A percentile compares a stretch with the other conserved stretches of the same genome.
Evolutionary conservation across 1,140 invertebrate species (phyloP).

Genomic region (Dreissena rostriformis): DNA sequence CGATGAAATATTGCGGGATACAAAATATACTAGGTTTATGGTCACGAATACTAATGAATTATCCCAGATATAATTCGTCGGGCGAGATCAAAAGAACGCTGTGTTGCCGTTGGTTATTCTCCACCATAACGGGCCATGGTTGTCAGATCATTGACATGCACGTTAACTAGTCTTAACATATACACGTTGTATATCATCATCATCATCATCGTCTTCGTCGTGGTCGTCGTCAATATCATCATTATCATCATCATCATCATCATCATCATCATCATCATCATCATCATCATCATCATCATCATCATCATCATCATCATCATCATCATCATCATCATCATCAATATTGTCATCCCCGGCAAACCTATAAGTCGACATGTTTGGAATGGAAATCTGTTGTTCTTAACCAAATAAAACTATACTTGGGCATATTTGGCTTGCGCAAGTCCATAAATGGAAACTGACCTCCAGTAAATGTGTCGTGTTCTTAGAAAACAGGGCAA

Average conservation of each 20-base stretch:
- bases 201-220: conserved; percentile 5
- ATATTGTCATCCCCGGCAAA: too few relatives aligned
- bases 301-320: not conserved
- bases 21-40: not conserved
- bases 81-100: conserved; percentile 31
- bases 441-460: too few relatives aligned
- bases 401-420: too few relatives aligned
- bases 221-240: not conserved
- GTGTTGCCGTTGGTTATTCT: not conserved
- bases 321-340: too few relatives aligned
- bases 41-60: conserved; percentile 11
- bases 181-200: not conserved
- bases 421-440: too few relatives aligned
- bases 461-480: too few relatives aligned
- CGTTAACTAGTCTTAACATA: too few relatives aligned
- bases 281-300: not conserved
- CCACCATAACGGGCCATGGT: too few relatives aligned
- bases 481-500: too few relatives aligned
- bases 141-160: too few relatives aligned
- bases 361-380: too few relatives aligned
- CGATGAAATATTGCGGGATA: conserved; percentile 4
- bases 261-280: conserved; percentile 30
- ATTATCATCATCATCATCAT: conserved; percentile 29
- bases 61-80: conserved; percentile 15
- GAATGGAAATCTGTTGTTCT: too few relatives aligned